A percentile compares a stretch with the other conserved stretches of the same genome.
Conservation (phyloP, 2,888 invertebrate genomes). For the Dolichopus griseipennis region DNA sequence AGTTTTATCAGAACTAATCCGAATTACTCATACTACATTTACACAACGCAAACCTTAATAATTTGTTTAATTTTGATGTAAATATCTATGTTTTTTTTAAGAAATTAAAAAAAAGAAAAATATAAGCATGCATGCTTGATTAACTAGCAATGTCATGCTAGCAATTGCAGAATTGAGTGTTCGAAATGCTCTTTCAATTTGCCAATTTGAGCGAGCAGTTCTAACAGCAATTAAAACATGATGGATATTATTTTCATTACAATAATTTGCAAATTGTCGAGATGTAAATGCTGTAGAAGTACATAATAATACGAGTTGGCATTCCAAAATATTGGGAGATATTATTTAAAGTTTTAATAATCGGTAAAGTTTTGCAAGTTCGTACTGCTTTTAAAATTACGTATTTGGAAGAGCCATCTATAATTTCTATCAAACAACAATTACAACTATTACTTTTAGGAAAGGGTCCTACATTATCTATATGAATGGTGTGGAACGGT, state of each 20-base stretch:
- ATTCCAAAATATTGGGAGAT: slow-evolving; percentile 25
- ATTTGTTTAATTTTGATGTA: no score
- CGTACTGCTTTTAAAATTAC: slow-evolving; percentile 20
- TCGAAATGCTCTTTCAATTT: slow-evolving; percentile 22
- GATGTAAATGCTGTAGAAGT: slow-evolving; percentile 27
- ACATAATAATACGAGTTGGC: slow-evolving; percentile 26
- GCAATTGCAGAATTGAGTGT: slow-evolving; percentile 16
- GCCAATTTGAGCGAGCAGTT: slow-evolving; percentile 24
- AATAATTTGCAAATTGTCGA: slow-evolving; percentile 23
- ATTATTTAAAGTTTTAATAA: slow-evolving; percentile 20
- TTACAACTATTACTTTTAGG: slow-evolving; percentile 17
- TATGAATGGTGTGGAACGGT: slow-evolving; percentile 20
- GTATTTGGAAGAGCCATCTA: slow-evolving; percentile 22
- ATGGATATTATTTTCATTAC: slow-evolving; percentile 21
- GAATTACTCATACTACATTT: no score
- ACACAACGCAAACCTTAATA: no score
- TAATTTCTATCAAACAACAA: slow-evolving; percentile 18
- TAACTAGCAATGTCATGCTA: no score
- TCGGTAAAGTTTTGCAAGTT: slow-evolving; percentile 19
- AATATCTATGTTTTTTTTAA: no score
- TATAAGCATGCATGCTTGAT: no score
- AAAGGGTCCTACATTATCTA: slow-evolving; percentile 21
- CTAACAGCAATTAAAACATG: slow-evolving; percentile 26
- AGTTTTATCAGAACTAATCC: no score
- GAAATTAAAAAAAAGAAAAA: no score